A percentile compares a stretch with the other conserved stretches of the same genome.
Evolutionary conservation across 2,113 vertebrate genomes (phyloP).

Genomic region (Nestor notabilis): DNA sequence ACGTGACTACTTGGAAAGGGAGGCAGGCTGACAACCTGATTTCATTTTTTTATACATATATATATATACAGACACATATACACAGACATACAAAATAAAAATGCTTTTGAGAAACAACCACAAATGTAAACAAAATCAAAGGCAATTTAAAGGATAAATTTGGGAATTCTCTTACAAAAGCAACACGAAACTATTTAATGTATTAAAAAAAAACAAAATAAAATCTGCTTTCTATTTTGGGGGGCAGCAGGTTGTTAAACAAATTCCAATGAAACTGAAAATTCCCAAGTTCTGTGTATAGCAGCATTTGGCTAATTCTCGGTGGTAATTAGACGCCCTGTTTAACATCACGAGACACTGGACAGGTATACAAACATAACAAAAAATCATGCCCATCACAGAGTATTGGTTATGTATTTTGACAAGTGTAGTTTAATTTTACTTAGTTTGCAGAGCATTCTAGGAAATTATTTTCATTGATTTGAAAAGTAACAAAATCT

Average conservation of each 20-base stretch:
- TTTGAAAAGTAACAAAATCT: background rate
- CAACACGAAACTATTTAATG: background rate
- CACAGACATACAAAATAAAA: background rate
- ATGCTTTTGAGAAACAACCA: background rate
- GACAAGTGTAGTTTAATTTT: constrained; percentile 4
- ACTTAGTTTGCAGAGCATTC: background rate
- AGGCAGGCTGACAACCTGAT: background rate
- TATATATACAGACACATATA: background rate
- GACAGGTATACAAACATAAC: background rate
- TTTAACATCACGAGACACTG: constrained; percentile 5
- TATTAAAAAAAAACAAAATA: background rate
- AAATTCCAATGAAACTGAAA: background rate
- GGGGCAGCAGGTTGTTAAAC: background rate
- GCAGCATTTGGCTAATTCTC: background rate
- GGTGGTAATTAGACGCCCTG: background rate
- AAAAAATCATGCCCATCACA: background rate
- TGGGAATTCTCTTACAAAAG: background rate
- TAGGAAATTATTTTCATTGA: background rate
- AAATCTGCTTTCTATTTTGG: background rate
- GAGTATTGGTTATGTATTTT: background rate
- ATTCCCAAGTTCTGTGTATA: background rate
- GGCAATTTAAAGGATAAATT: background rate
- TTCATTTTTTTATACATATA: background rate
- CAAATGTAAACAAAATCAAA: background rate
- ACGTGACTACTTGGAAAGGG: background rate